Percentiles rank a stretch among this genome's conserved stretches.
Evolutionary conservation across 2,888 invertebrate genomes (phyloP).

Genomic region (Patella pellucida): DNA sequence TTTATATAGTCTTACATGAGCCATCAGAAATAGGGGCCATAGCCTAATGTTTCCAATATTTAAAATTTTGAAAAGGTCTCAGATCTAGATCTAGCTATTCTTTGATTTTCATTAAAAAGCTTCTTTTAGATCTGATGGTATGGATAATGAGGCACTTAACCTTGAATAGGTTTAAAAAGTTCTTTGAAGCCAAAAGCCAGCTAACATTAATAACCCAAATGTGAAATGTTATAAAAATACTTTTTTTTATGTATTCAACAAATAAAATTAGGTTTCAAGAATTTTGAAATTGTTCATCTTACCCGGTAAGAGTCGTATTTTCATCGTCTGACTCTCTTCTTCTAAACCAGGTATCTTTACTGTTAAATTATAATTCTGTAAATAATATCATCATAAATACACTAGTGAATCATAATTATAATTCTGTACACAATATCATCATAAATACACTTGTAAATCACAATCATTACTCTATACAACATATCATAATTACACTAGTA

Average conservation of each 20-base stretch:
- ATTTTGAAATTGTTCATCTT: conserved; percentile 14
- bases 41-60: too few relatives aligned
- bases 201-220: too few relatives aligned
- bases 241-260: not conserved
- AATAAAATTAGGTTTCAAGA: not conserved
- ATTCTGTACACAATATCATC: too few relatives aligned
- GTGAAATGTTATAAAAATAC: not conserved
- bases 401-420: not conserved
- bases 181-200: not conserved
- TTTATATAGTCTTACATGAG: too few relatives aligned
- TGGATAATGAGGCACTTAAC: not conserved
- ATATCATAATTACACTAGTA: too few relatives aligned
- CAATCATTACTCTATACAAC: too few relatives aligned
- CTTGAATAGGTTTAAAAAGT: not conserved
- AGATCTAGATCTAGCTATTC: too few relatives aligned
- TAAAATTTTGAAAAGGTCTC: too few relatives aligned
- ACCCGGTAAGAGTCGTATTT: conserved; percentile 69
- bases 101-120: too few relatives aligned
- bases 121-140: too few relatives aligned
- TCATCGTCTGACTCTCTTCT: conserved; percentile 60
- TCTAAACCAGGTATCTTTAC: conserved; percentile 62
- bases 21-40: too few relatives aligned
- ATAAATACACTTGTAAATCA: too few relatives aligned
- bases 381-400: conserved; percentile 1
- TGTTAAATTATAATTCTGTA: conserved; percentile 63